phyloP scores from a whole-genome alignment of 2,888 invertebrate genomes.

The Ephialtes manifestator region DNA sequence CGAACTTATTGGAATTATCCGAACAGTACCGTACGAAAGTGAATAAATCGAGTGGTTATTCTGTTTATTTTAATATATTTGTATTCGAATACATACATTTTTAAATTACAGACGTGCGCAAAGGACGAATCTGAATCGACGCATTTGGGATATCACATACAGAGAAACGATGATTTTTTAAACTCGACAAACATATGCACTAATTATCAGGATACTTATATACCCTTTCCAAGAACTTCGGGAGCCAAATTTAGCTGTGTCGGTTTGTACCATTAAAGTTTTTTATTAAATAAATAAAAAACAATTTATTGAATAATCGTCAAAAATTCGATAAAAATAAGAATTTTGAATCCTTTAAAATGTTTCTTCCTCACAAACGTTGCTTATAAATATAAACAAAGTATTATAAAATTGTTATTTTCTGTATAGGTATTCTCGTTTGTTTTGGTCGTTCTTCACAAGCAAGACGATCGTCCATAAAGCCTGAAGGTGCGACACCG shows the following conservation, averaged over 20 bases:
- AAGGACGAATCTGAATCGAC: slow-evolving; percentile 83
- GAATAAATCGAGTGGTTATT: too few species aligned
- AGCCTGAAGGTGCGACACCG: slow-evolving; percentile 93
- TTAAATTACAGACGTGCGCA: slow-evolving; percentile 78
- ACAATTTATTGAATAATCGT: too few species aligned
- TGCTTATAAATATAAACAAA: neutral
- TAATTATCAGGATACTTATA: slow-evolving; percentile 90
- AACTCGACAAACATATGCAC: slow-evolving; percentile 82
- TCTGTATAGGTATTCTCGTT: slow-evolving; percentile 89
- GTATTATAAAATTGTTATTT: neutral
- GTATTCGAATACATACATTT: neutral
- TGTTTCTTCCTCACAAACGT: too few species aligned
- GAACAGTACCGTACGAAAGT: too few species aligned
- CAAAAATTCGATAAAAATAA: too few species aligned
- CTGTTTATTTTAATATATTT: too few species aligned
- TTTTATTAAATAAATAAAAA: neutral
- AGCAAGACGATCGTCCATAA: slow-evolving; percentile 90
- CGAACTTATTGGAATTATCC: too few species aligned
- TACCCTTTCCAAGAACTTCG: slow-evolving; percentile 97
- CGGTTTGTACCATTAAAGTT: slow-evolving; percentile 86
- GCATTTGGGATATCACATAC: slow-evolving; percentile 82
- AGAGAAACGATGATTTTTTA: slow-evolving; percentile 81
- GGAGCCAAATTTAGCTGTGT: slow-evolving; percentile 97
- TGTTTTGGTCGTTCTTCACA: slow-evolving; percentile 93
- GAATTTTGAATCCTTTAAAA: too few species aligned